phyloP scores from a whole-genome alignment of 1,140 invertebrate genomes.

The Drosophila prosaltans region DNA sequence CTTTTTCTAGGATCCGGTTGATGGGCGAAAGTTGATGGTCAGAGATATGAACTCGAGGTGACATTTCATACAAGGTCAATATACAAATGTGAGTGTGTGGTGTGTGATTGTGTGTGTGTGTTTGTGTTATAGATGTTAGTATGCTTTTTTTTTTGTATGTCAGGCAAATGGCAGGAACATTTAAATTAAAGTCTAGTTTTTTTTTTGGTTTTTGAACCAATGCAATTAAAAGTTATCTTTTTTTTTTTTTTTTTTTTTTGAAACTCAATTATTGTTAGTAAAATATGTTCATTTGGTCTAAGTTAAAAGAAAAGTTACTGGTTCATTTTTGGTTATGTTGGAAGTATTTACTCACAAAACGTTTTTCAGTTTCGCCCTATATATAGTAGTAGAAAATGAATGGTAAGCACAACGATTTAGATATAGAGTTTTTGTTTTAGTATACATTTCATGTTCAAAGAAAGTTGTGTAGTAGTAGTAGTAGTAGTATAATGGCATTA shows the following conservation, averaged over 20 bases:
- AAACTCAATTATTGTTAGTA: slow-evolving; percentile 66
- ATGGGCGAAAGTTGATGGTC: slow-evolving; percentile 34
- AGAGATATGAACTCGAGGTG: slow-evolving; percentile 41
- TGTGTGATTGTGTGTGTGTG: slow-evolving; percentile 19
- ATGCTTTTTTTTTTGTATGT: slow-evolving; percentile 45
- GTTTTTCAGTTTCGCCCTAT: slow-evolving; percentile 83
- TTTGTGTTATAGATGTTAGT: slow-evolving; percentile 12
- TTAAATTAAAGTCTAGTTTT: slow-evolving; percentile 61
- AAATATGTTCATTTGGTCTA: slow-evolving; percentile 37
- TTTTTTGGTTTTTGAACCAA: slow-evolving; percentile 26
- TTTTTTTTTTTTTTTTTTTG: slow-evolving; percentile 49
- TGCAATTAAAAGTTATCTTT: slow-evolving; percentile 32
- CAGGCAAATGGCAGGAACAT: slow-evolving; percentile 61
- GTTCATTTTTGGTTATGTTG: slow-evolving; percentile 64
- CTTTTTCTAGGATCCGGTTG: slow-evolving; percentile 50
- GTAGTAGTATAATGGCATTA: slow-evolving; percentile 1
- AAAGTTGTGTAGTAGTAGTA: slow-evolving; percentile 9
- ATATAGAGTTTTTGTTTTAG: slow-evolving; percentile 79
- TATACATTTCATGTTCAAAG: slow-evolving; percentile 57
- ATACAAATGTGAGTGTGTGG: slow-evolving; percentile 39
- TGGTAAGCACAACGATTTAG: slow-evolving; percentile 81
- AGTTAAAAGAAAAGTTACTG: slow-evolving; percentile 31
- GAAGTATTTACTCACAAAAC: slow-evolving; percentile 83
- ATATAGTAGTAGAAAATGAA: slow-evolving; percentile 77
- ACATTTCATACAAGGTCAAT: slow-evolving; percentile 42